Evolutionary conservation across 1,140 invertebrate genomes (phyloP).

Genomic region (Solenopsis invicta): DNA sequence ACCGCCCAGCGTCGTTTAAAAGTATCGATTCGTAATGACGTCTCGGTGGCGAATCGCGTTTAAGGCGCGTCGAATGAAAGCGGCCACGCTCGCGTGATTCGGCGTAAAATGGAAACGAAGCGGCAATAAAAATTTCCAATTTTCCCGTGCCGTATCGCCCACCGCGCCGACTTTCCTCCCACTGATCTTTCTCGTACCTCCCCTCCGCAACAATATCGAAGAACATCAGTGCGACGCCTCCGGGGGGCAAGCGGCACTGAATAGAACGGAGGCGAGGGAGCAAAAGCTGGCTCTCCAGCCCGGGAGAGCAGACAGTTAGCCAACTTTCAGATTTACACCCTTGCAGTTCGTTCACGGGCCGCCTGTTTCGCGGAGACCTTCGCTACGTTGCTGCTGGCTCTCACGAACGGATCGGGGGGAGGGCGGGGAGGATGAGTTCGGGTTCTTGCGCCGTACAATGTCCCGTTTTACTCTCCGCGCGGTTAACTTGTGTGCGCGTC

Average conservation of each 20-base stretch:
- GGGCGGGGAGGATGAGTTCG: slow-evolving; percentile 1
- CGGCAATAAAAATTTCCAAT: slow-evolving; percentile 79
- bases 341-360: slow-evolving; percentile 82
- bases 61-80: slow-evolving; percentile 62
- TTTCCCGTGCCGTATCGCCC: slow-evolving; percentile 66
- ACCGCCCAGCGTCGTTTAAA: slow-evolving; percentile 16
- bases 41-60: slow-evolving; percentile 61
- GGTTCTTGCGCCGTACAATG: slow-evolving; percentile 65
- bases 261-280: slow-evolving; percentile 70
- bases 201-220: slow-evolving; percentile 17
- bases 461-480: slow-evolving; percentile 52
- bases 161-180: background rate
- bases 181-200: slow-evolving; percentile 21
- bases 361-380: slow-evolving; percentile 76
- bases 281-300: slow-evolving; percentile 66
- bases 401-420: slow-evolving; percentile 24
- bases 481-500: slow-evolving; percentile 33
- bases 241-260: slow-evolving; percentile 70
- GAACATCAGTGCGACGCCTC: slow-evolving; percentile 69
- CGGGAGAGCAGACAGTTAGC: slow-evolving; percentile 81
- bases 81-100: slow-evolving; percentile 39
- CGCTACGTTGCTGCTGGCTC: slow-evolving; percentile 52
- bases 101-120: slow-evolving; percentile 78
- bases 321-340: slow-evolving; percentile 85
- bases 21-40: slow-evolving; percentile 35